Conservation (phyloP, 2,797 vertebrate species). For the Scarus forsteni region DNA sequence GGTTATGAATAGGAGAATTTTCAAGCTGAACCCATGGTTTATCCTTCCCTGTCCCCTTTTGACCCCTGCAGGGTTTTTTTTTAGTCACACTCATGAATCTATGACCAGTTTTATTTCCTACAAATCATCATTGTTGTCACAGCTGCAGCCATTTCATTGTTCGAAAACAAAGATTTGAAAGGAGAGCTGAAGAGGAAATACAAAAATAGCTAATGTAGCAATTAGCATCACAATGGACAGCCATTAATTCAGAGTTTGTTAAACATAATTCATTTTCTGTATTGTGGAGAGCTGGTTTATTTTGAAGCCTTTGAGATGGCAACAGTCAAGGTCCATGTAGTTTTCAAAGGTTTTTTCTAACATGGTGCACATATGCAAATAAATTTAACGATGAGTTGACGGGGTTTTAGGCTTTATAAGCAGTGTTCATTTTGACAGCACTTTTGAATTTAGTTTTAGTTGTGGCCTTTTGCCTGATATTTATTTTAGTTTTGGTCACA, state of each 20-base stretch:
- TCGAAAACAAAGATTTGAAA: slow-evolving; percentile 37
- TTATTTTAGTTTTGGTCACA: no score
- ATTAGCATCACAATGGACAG: slow-evolving; percentile 12
- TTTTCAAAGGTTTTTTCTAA: no score
- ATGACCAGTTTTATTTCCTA: slow-evolving; percentile 55
- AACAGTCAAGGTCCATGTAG: no score
- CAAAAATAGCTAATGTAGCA: not conserved
- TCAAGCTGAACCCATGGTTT: slow-evolving; percentile 46
- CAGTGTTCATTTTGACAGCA: no score
- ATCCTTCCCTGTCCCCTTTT: slow-evolving; percentile 43
- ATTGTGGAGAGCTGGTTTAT: no score
- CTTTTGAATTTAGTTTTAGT: no score
- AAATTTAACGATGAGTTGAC: no score
- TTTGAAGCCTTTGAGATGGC: no score
- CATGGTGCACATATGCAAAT: no score
- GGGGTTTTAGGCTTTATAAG: no score
- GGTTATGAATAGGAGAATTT: slow-evolving; percentile 60
- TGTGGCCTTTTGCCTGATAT: no score
- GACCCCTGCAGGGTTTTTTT: slow-evolving; percentile 46
- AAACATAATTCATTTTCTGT: no score
- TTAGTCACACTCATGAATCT: slow-evolving; percentile 47
- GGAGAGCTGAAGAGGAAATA: slow-evolving; percentile 26
- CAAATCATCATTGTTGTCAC: slow-evolving; percentile 52
- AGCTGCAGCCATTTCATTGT: slow-evolving; percentile 60
- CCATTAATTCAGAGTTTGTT: slow-evolving; percentile 4